Evolutionary conservation across 2,888 invertebrate species (phyloP).

Genomic region (Hypolimnas misippus): DNA sequence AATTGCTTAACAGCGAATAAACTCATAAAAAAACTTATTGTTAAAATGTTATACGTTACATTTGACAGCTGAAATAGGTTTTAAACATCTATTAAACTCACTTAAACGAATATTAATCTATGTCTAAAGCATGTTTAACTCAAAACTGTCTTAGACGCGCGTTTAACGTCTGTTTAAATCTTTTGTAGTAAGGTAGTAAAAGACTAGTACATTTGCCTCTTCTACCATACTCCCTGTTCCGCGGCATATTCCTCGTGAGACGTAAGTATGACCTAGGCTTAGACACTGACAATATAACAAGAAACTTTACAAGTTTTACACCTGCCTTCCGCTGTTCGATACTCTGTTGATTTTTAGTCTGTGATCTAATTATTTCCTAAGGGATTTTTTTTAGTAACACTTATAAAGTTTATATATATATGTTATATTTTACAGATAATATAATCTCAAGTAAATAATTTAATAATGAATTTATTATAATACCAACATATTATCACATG

Average conservation of each 20-base stretch:
- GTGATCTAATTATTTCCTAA: not conserved
- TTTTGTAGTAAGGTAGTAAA: too few relatives aligned
- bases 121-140: too few relatives aligned
- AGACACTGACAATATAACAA: conserved; percentile 28
- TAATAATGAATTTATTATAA: too few relatives aligned
- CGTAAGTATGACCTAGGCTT: conserved; percentile 21
- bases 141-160: too few relatives aligned
- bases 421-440: not conserved
- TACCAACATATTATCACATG: too few relatives aligned
- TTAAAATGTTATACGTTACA: too few relatives aligned
- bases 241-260: conserved; percentile 2
- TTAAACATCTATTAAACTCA: too few relatives aligned
- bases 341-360: not conserved
- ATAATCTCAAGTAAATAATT: not conserved
- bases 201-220: not conserved
- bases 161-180: too few relatives aligned
- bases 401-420: not conserved
- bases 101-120: too few relatives aligned
- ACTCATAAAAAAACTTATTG: too few relatives aligned
- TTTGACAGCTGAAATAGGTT: too few relatives aligned
- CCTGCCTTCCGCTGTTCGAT: not conserved
- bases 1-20: too few relatives aligned
- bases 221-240: not conserved
- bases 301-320: conserved; percentile 7
- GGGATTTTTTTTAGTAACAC: not conserved